phyloP scores from a whole-genome alignment of 2,797 vertebrate genomes.

The Eleutherodactylus coqui region DNA sequence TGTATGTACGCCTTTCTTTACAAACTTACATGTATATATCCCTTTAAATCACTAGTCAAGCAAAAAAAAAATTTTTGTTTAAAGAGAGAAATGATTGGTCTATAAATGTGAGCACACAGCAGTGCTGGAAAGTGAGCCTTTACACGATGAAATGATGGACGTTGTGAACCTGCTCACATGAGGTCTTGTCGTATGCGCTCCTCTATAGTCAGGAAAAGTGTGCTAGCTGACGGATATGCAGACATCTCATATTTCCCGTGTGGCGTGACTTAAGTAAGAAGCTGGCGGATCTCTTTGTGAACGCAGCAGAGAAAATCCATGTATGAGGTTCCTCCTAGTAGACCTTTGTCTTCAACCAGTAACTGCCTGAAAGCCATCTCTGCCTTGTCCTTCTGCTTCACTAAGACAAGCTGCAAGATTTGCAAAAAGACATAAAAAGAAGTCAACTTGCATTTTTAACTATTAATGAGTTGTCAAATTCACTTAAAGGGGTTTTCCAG shows the following conservation, averaged over 20 bases:
- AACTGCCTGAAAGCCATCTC: constrained; percentile 91
- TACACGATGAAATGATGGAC: constrained; percentile 58
- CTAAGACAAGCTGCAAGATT: constrained; percentile 81
- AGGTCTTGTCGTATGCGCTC: constrained; percentile 64
- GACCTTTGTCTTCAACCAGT: constrained; percentile 92
- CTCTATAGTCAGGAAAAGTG: constrained; percentile 57
- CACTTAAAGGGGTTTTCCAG: too few relatives aligned
- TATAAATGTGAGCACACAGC: neutral
- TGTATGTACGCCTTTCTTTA: neutral
- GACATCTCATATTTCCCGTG: constrained; percentile 50
- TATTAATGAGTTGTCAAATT: too few relatives aligned
- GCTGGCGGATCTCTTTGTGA: constrained; percentile 92
- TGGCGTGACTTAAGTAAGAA: constrained; percentile 84
- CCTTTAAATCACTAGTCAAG: neutral
- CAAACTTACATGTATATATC: constrained; percentile 9
- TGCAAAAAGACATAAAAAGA: neutral
- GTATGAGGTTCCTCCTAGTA: constrained; percentile 89
- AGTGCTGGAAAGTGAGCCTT: neutral
- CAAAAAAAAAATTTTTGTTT: neutral
- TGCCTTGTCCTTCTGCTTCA: constrained; percentile 88
- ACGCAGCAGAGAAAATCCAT: constrained; percentile 94
- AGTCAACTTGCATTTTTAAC: too few relatives aligned
- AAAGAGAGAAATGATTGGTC: constrained; percentile 19
- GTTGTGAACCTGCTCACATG: constrained; percentile 69
- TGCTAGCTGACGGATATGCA: constrained; percentile 58